phyloP scores from a whole-genome alignment of 2,888 invertebrate species.

The Patella caerulea region DNA sequence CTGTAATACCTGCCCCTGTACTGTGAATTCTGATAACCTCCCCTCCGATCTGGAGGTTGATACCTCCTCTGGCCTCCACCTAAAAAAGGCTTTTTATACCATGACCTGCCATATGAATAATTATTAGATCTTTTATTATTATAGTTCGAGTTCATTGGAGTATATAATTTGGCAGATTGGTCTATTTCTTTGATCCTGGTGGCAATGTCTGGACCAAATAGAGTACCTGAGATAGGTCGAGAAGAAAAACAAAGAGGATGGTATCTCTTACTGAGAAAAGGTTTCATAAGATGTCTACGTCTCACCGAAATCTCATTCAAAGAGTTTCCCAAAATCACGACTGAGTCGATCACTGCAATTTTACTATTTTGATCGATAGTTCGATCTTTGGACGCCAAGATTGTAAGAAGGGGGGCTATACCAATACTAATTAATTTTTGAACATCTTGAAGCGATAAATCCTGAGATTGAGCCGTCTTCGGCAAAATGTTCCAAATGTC shows the following conservation, averaged over 20 bases:
- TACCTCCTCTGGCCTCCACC: neutral
- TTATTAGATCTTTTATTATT: neutral
- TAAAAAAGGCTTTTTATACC: neutral
- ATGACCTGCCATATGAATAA: neutral
- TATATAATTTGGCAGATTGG: neutral
- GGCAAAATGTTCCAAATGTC: neutral
- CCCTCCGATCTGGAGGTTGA: constrained; percentile 1
- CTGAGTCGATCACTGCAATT: no score
- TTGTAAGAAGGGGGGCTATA: no score
- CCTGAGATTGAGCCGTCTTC: no score
- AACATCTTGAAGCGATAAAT: no score
- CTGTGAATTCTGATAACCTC: neutral
- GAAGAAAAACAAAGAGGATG: neutral
- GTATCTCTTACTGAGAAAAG: neutral
- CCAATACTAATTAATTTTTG: no score
- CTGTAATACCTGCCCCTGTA: neutral
- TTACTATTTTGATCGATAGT: no score
- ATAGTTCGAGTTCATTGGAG: neutral
- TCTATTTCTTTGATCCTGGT: neutral
- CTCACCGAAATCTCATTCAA: neutral
- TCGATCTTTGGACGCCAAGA: no score
- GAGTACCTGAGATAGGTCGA: neutral
- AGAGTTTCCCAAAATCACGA: neutral
- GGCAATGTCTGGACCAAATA: neutral
- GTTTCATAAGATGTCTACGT: neutral